A percentile compares a stretch with the other conserved stretches of the same genome.
phyloP scores from a whole-genome alignment of 2,113 vertebrate genomes.

The Notarius lentiginosus region DNA sequence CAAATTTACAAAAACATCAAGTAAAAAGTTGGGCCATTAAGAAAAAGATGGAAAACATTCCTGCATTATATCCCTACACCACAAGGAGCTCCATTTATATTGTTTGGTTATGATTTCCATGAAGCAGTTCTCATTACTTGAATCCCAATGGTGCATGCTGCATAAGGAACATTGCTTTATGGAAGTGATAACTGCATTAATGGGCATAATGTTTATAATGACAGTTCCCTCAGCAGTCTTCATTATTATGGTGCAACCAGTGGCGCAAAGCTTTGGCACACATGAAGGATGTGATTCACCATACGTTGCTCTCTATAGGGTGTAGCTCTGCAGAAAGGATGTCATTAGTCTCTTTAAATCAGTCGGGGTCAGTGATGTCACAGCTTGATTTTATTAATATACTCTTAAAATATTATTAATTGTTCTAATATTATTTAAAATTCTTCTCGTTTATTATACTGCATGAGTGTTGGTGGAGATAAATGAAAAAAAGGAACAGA shows the following conservation, averaged over 20 bases:
- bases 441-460: neutral
- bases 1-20: neutral
- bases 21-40: neutral
- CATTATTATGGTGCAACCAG: conserved; percentile 22
- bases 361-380: conserved; percentile 23
- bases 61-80: neutral
- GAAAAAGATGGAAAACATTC: neutral
- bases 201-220: conserved; percentile 25
- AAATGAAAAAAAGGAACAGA: neutral
- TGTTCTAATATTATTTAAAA: neutral
- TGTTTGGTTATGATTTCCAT: conserved; percentile 49
- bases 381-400: neutral
- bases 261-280: conserved; percentile 33
- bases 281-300: conserved; percentile 5
- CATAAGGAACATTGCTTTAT: conserved; percentile 51
- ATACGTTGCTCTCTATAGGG: conserved; percentile 31
- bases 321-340: neutral
- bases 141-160: conserved; percentile 43
- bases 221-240: conserved; percentile 13
- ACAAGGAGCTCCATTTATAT: neutral
- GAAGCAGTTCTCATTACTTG: conserved; percentile 50
- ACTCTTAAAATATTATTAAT: neutral
- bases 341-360: conserved; percentile 5
- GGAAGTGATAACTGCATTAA: conserved; percentile 13
- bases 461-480: neutral